These are phyloP conservation scores for Oriolus oriolus DNA, from an alignment of 2,113 vertebrate species.

Conservation along the genomic window DNA sequence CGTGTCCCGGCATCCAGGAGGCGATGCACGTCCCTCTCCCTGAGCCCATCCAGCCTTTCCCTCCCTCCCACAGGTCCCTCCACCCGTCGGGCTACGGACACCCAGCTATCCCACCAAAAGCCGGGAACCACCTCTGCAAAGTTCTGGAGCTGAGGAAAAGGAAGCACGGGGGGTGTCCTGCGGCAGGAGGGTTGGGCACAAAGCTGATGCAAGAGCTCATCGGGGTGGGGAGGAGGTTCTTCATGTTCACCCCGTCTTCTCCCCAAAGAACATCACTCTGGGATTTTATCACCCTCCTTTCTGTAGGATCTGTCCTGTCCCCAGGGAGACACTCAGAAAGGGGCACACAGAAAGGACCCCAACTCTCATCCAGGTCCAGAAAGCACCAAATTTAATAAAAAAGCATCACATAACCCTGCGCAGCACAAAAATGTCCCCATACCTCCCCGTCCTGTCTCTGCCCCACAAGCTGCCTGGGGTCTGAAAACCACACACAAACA, in stretches of 20 bases:
- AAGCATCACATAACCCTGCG: not conserved
- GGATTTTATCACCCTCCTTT: not conserved
- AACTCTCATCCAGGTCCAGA: not conserved
- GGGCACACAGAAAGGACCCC: not conserved
- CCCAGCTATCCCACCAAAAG: not conserved
- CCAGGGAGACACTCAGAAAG: not conserved
- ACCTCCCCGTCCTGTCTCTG: not conserved
- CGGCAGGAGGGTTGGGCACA: rapidly evolving
- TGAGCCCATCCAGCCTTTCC: not conserved
- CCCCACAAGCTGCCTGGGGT: not conserved
- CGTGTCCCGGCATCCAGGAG: not conserved
- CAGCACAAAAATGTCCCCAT: not conserved
- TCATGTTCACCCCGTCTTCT: not conserved
- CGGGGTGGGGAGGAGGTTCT: not conserved
- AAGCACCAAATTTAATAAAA: rapidly evolving
- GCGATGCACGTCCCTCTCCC: not conserved
- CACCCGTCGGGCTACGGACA: rapidly evolving
- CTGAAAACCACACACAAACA: not conserved
- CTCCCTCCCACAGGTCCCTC: not conserved
- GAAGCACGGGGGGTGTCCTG: not conserved
- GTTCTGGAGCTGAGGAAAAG: not conserved
- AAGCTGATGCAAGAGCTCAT: not conserved
- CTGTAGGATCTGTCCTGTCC: not conserved
- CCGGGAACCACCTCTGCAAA: not conserved
- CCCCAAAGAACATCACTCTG: not conserved